Percentiles rank a stretch among this genome's conserved stretches.
These are phyloP conservation scores for Hystrix cristata DNA, from an alignment of 2,113 vertebrate genomes.

Conservation along the genomic window DNA sequence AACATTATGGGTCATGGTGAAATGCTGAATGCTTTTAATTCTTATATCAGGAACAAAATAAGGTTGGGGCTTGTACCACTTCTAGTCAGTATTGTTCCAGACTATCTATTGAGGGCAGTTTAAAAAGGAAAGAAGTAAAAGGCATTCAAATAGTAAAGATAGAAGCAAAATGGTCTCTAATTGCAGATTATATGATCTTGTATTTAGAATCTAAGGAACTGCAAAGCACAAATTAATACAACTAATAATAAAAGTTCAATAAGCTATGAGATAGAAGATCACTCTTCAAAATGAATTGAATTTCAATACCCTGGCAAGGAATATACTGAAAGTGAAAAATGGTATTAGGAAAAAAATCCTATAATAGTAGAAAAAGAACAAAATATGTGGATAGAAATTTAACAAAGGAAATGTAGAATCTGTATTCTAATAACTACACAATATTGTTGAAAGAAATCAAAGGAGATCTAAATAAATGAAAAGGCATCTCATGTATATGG, in stretches of 20 bases:
- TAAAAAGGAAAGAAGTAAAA: conserved; percentile 7
- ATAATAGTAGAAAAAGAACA: background rate
- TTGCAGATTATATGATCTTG: background rate
- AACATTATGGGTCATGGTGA: background rate
- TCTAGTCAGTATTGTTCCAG: background rate
- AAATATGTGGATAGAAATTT: conserved; percentile 21
- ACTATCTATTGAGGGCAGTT: background rate
- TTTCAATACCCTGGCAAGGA: background rate
- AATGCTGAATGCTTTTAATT: background rate
- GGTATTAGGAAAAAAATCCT: background rate
- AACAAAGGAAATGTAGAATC: background rate
- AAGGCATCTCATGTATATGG: background rate
- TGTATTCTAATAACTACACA: background rate
- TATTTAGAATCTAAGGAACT: background rate
- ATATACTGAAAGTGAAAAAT: background rate
- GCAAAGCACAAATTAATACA: background rate
- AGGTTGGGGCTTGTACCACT: background rate
- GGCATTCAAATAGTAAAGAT: background rate
- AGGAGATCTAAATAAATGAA: background rate
- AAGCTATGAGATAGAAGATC: background rate
- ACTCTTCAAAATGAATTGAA: background rate
- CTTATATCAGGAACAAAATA: background rate
- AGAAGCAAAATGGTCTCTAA: background rate
- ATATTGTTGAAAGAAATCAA: background rate
- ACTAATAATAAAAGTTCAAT: background rate